A percentile compares a stretch with the other conserved stretches of the same genome.
phyloP scores from a whole-genome alignment of 2,797 vertebrate species.

The Cyprinodon diabolis region DNA sequence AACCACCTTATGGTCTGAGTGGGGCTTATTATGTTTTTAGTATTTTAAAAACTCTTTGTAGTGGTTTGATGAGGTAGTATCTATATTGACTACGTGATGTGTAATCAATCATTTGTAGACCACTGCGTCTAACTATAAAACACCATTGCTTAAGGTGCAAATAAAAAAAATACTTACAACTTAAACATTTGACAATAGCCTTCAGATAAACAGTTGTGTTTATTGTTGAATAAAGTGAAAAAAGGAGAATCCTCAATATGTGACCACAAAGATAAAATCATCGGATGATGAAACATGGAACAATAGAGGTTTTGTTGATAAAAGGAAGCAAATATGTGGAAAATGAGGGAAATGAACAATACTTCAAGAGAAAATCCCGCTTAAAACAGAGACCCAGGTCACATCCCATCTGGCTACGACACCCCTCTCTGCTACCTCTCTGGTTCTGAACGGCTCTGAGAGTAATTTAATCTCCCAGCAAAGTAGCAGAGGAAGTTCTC shows the following conservation, averaged over 20 bases:
- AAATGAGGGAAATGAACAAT: constrained; percentile 15
- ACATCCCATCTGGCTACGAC: constrained; percentile 34
- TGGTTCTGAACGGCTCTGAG: constrained; percentile 28
- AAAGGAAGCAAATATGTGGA: not conserved
- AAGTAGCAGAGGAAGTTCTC: constrained; percentile 71
- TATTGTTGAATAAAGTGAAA: too few species aligned
- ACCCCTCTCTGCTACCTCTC: constrained; percentile 38
- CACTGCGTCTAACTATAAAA: too few species aligned
- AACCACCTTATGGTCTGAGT: too few species aligned
- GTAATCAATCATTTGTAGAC: too few species aligned
- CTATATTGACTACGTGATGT: too few species aligned
- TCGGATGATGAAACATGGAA: not conserved
- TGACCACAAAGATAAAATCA: not conserved
- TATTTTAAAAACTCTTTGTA: too few species aligned
- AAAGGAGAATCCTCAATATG: not conserved
- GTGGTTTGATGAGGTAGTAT: too few species aligned
- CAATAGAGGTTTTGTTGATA: not conserved
- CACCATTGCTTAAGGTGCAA: too few species aligned
- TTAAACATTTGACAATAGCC: too few species aligned
- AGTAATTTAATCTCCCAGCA: constrained; percentile 67
- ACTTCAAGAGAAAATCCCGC: not conserved
- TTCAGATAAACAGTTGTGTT: too few species aligned
- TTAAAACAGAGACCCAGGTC: constrained; percentile 33
- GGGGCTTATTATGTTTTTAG: too few species aligned
- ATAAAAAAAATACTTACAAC: too few species aligned